These are phyloP conservation scores for Isurus oxyrinchus DNA, from an alignment of 2,113 vertebrate genomes.

Conservation along the genomic window DNA sequence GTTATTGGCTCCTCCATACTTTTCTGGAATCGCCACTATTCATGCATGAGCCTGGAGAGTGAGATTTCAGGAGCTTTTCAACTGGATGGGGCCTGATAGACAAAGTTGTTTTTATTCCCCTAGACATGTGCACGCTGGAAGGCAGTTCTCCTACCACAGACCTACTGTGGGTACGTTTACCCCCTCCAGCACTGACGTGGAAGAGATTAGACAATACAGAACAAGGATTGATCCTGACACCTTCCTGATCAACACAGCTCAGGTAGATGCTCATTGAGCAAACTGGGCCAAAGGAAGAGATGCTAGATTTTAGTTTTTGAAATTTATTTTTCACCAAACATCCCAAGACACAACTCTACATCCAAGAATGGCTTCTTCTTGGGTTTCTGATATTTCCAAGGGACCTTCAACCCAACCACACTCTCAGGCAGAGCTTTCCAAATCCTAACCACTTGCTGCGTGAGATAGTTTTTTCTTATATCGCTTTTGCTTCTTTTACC, in stretches of 20 bases:
- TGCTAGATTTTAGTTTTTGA: background rate
- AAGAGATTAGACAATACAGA: background rate
- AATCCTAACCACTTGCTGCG: too few relatives aligned
- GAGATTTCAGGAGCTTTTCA: background rate
- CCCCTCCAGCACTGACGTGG: background rate
- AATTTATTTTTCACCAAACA: background rate
- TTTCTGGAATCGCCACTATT: background rate
- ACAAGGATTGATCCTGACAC: background rate
- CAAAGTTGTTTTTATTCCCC: background rate
- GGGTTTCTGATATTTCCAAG: background rate
- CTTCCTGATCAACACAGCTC: background rate
- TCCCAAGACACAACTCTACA: background rate
- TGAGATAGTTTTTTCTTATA: too few relatives aligned
- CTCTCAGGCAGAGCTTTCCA: too few relatives aligned
- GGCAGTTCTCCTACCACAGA: background rate
- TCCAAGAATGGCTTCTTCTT: background rate
- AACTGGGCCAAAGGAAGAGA: background rate
- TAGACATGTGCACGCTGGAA: background rate
- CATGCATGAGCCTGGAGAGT: background rate
- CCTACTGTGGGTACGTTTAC: background rate
- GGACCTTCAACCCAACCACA: background rate
- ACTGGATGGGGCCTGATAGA: background rate
- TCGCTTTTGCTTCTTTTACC: too few relatives aligned
- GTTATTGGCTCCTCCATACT: background rate
- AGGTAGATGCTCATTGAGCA: background rate